These are phyloP conservation scores for Oxyruncus cristatus DNA, from an alignment of 2,113 vertebrate genomes.

Conservation along the genomic window DNA sequence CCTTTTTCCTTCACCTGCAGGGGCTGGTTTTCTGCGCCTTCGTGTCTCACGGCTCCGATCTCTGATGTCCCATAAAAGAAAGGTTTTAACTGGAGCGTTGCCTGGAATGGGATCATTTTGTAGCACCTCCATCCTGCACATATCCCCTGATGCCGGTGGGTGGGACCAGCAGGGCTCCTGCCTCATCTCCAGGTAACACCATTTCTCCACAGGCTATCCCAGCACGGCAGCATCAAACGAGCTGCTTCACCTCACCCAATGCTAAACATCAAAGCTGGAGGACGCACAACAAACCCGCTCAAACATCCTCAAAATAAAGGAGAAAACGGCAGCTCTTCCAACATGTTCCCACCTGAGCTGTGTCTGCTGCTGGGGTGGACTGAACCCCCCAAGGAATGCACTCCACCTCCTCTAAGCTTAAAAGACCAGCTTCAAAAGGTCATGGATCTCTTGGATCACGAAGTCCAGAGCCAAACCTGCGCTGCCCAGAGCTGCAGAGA, in stretches of 20 bases:
- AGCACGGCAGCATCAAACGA: background rate
- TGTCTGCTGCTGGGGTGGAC: background rate
- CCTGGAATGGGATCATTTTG: background rate
- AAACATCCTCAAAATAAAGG: background rate
- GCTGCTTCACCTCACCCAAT: background rate
- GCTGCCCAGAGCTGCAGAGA: background rate
- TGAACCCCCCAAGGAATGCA: background rate
- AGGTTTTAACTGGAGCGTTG: background rate
- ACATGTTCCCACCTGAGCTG: background rate
- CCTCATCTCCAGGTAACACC: fast-evolving
- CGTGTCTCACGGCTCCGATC: background rate
- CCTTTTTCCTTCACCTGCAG: background rate
- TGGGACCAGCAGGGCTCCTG: background rate
- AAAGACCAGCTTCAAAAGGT: background rate
- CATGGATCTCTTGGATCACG: no score
- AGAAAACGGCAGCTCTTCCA: background rate
- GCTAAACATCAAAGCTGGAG: background rate
- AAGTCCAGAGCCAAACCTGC: background rate
- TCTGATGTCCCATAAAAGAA: background rate
- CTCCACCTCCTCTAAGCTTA: background rate
- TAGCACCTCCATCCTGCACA: background rate
- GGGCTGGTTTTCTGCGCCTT: fast-evolving
- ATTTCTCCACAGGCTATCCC: background rate
- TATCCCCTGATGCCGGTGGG: background rate
- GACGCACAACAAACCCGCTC: background rate